Percentiles rank a stretch among this genome's conserved stretches.
phyloP scores from a whole-genome alignment of 2,797 vertebrate species.

The Erithacus rubecula region DNA sequence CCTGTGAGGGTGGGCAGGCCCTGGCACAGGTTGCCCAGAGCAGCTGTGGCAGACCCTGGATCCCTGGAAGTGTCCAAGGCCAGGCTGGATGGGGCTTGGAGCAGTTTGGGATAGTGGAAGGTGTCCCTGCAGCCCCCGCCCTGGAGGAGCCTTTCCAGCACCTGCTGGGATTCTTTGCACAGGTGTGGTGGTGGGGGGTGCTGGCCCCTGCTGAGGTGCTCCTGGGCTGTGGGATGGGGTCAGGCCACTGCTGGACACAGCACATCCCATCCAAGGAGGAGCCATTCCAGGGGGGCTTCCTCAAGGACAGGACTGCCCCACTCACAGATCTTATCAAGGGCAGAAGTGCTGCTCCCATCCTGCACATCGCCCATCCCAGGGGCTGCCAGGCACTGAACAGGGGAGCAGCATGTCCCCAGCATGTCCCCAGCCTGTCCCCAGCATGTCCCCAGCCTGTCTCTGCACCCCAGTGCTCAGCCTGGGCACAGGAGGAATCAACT shows the following conservation, averaged over 20 bases:
- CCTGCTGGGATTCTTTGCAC: rapidly evolving
- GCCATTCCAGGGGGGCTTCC: background rate
- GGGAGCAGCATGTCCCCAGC: background rate
- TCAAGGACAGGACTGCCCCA: too few species aligned
- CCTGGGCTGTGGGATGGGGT: rapidly evolving
- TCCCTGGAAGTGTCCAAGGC: background rate
- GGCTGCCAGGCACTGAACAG: background rate
- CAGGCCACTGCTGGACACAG: background rate
- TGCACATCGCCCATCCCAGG: background rate
- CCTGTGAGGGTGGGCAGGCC: too few species aligned
- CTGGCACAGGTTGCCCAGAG: too few species aligned
- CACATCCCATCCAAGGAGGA: background rate
- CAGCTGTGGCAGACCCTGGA: background rate
- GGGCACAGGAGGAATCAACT: background rate
- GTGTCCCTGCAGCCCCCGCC: background rate
- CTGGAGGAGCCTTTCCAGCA: background rate
- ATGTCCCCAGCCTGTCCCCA: too few species aligned
- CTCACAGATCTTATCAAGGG: background rate
- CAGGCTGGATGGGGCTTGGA: rapidly evolving
- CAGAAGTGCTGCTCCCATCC: background rate
- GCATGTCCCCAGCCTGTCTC: too few species aligned
- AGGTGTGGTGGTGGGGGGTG: background rate
- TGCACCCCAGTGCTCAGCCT: background rate
- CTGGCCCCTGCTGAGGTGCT: background rate
- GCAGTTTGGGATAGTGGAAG: rapidly evolving